Base-by-base conservation (phyloP, 2,113 vertebrate genomes). In the Perccottus glenii region DNA sequence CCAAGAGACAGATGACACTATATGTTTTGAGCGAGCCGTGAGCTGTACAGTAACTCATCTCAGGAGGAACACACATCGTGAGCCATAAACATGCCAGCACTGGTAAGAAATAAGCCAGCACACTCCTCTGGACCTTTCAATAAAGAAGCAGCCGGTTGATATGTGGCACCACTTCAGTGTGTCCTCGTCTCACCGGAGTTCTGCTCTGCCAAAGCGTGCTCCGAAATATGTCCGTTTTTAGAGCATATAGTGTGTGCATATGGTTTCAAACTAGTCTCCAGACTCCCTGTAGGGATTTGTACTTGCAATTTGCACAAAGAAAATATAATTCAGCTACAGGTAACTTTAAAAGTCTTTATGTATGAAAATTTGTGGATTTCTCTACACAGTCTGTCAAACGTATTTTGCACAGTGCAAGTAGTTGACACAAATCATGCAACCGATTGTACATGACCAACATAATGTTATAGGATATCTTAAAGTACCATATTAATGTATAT, bases 11-110 rank as follows among this genome's bases (percentile, higher is more conserved):
- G 77, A 83, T 65, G 64, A 67, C 70, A 77, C 60, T 64, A 70
- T 67, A 62, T 36, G 73, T 78, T 78, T 65, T 70, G 53, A 49
- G 79, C 51, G 76, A 52, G 64, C 72, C 19, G 5, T 46, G 4
- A 11, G 61, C 50, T 46, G 50, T 52, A 48, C 61, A 11, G 56
- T 73, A 73, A 81, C 58, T 81, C 71, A 85, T 69, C 77, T 57
- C 69, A 47, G 51, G 9, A 44, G 58, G 45, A 59, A 66, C 78
- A 73, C 57, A 70, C 62, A 57, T 58, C 58, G 11, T 56, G 45
- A 71, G 51, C 27, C 70, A 67, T 85, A 83, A 85, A 87, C 47
- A 77, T 79, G 81, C 56, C 80, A 73, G 64, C 16, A 6, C 4
- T 64, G 47, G 70, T 70, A 75, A 73, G 74, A 85, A 80, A 84